Base-by-base conservation (phyloP, 2,888 invertebrate genomes). In the Diloba caeruleocephala region DNA sequence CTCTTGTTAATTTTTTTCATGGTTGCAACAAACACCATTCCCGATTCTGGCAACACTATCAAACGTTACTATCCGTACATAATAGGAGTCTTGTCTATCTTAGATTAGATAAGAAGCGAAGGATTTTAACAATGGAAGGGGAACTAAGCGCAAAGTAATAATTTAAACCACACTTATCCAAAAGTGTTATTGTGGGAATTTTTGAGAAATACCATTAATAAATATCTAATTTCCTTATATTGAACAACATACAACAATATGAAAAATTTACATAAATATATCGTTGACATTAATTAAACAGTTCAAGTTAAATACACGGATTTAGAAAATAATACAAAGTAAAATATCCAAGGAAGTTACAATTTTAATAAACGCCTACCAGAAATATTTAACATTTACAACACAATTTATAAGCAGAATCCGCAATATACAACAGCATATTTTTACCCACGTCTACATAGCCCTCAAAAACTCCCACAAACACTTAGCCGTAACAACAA, bases 111-210 rank as follows among this genome's bases (percentile, higher is more conserved):
- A 64, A 61, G 38, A 78, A 78, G 76, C 79, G 19, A 70, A 63
- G 81, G 80, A 81, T 66, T 77, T 70, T 58, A 81, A 81, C 81
- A 79, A 72, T 78, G 80, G 81, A 78, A 43, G 70, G 81, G 76
- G 38, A 60, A 55, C 63, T 61, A 70, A 42, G 74, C 55, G 68
- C 76, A 76, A 79, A 74, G 17, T 39, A 80, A 49, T 12, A 2
- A 12, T 45, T 63, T 55, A 67, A n/a, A 64, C 38, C 58, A 73
- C 70, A 60, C 55, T 57, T 52, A 51, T 55, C 48, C 39, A 59
- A 36, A 49, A 21, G 33, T 58, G 54, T 15, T 17, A 14, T 53
- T 55, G 54, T 63, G 49, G 62, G 63, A 63, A 49, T 54, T 46
- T 71, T 69, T 60, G 53, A 61, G 51, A 42, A 21, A 46, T 14